A percentile compares a stretch with the other conserved stretches of the same genome.
Evolutionary conservation across 2,113 vertebrate genomes (phyloP).

Genomic region (Eubucco bourcierii): DNA sequence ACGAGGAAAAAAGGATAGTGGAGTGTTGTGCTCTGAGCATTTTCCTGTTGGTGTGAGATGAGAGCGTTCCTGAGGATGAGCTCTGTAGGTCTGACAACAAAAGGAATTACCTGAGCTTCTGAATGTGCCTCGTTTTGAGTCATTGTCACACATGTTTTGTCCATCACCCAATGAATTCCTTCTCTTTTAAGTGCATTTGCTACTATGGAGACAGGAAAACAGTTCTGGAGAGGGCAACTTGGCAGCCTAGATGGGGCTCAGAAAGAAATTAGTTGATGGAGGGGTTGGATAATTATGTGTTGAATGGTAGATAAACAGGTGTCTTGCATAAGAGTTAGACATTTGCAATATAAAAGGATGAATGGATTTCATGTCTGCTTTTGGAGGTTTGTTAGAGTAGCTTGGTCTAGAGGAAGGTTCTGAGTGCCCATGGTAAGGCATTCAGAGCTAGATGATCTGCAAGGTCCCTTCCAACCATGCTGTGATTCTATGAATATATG

Average conservation of each 20-base stretch:
- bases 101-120: neutral
- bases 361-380: neutral
- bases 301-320: neutral
- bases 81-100: neutral
- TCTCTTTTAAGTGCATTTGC: neutral
- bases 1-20: neutral
- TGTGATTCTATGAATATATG: too few relatives aligned
- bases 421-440: too few relatives aligned
- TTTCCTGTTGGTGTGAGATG: neutral
- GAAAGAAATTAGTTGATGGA: neutral
- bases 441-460: too few relatives aligned
- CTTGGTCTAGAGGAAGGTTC: too few relatives aligned
- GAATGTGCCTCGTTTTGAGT: neutral
- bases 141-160: neutral
- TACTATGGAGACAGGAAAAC: neutral
- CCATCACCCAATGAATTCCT: neutral
- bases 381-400: too few relatives aligned
- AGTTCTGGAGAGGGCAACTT: neutral
- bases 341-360: neutral
- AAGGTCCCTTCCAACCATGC: too few relatives aligned
- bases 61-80: neutral
- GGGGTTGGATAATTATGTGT: neutral
- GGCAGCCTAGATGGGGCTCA: neutral
- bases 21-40: fast-evolving
- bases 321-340: neutral